Evolutionary conservation across 2,888 invertebrate species (phyloP), one percentile per base, ranked within the genome.

Genomic region (Sesia apiformis): DNA sequence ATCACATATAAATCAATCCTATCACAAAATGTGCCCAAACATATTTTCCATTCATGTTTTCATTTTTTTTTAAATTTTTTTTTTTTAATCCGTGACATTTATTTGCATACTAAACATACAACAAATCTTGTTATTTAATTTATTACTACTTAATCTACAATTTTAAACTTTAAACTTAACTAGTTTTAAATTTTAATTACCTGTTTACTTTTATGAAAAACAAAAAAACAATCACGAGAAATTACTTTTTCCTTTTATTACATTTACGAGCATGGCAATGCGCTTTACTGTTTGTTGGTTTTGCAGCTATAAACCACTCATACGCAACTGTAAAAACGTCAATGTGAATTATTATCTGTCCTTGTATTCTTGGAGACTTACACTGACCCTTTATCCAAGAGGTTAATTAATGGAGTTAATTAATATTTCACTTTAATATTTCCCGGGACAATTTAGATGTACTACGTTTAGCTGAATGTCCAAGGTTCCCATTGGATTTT

Each of bases 271-370:
- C 61, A 63, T 62, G 59, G 60, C 65, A 61, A 63, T 60, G 54
- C 52, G 54, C 49, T 64, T 64, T 64, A 65, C 64, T 62, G 56
- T 52, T 61, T 62, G 56, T 52, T 61, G 62, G 74, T 74, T 77
- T 77, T 77, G 65, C 65, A 56, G 60, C 69, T 62, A 71, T 72
- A 70, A 78, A 74, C 63, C 63, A 65, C 65, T 63, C 65, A 58
- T 62, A 64, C 62, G 51, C 64, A 64, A 61, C 66, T 65, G 61
- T 70, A 66, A 72, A 72, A 70, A 72, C 65, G 61, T 64, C 64
- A 61, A 58, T 62, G 59, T 69, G 67, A 68, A 67, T 65, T 46
- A 46, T 46, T 46, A 46, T 46, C 46, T 8, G 8, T 46, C 46
- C 46, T 46, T 46, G 8, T 46, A 46, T 46, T 46, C 46, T 6